These are phyloP conservation scores for Syritta pipiens DNA, from an alignment of 2,888 invertebrate species.

Conservation along the genomic window DNA sequence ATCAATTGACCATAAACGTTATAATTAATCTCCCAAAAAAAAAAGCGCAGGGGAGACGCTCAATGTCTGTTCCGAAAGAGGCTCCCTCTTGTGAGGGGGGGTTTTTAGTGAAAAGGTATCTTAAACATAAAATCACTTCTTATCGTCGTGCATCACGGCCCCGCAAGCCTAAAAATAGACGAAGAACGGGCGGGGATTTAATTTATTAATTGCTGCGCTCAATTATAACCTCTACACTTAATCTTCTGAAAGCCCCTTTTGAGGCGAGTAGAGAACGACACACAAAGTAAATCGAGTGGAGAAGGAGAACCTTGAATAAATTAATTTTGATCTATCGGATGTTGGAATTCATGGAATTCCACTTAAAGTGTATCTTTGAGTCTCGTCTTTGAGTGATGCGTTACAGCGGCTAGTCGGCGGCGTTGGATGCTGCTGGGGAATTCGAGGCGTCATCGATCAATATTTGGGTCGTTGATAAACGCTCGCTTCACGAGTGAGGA, in stretches of 20 bases:
- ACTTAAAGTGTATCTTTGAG: constrained; percentile 36
- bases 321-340: constrained; percentile 55
- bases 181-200: neutral
- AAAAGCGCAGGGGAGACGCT: no score
- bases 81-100: no score
- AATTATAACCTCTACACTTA: constrained; percentile 54
- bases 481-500: constrained; percentile 5
- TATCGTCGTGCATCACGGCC: neutral
- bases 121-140: neutral
- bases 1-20: constrained; percentile 44
- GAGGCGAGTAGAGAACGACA: neutral
- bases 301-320: constrained; percentile 62
- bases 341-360: constrained; percentile 62
- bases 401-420: constrained; percentile 11
- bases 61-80: no score
- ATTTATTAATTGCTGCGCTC: constrained; percentile 46
- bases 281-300: constrained; percentile 26
- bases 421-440: neutral
- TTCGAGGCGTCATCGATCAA: constrained; percentile 56
- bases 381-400: no score
- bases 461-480: constrained; percentile 38
- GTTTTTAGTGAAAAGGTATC: neutral
- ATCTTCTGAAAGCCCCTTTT: constrained; percentile 22
- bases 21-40: constrained; percentile 42
- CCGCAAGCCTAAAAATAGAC: neutral